Base-by-base conservation (phyloP, 2,888 invertebrate species). In the Scaptomyza cyrtandrae region DNA sequence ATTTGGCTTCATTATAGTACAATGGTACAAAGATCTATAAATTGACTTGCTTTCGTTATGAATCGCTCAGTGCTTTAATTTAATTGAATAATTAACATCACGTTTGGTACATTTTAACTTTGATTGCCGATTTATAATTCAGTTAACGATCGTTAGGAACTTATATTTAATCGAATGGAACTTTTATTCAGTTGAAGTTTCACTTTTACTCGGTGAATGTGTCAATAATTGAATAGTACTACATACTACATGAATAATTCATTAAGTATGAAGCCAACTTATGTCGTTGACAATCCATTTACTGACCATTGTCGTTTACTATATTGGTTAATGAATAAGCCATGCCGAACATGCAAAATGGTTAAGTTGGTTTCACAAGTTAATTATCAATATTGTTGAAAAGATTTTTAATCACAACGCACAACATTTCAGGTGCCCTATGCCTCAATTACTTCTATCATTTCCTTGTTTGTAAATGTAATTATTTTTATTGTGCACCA, bases 311-410 rank as follows among this genome's bases (percentile, higher is more conserved):
- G 57, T 62, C 3, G 35, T 10, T 33, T 9, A 33, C 33, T 37
- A 35, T 31, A 16, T 50, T 76, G 66, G 46, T 56, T 46, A 45
- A 68, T 67, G 37, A 56, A 46, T 60, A 43, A 48, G 48, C 62
- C 49, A 54, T 67, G 54, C 44, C 52, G 55, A 33, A 52, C 43
- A 59, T 9, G 16, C 33, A 33, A 65, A 62, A 68, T 60, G 57
- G 71, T 77, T 78, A 78, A 77, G 63, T 61, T 41, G 55, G 45
- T 13, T 27, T 24, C 5, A 37, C 13, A 37, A 35, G 14, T 29
- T 39, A 14, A 44, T 37, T 61, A 39, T 6, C 43, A 19, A 29
- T 44, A 35, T 11, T 10, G 41, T 48, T 62, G 16, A 1, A 19
- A 31, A 61, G 37, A 11, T 58, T 24, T 46, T 45, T 11, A 37